Conservation (phyloP, 2,113 vertebrate species). For the Antechinus flavipes region DNA sequence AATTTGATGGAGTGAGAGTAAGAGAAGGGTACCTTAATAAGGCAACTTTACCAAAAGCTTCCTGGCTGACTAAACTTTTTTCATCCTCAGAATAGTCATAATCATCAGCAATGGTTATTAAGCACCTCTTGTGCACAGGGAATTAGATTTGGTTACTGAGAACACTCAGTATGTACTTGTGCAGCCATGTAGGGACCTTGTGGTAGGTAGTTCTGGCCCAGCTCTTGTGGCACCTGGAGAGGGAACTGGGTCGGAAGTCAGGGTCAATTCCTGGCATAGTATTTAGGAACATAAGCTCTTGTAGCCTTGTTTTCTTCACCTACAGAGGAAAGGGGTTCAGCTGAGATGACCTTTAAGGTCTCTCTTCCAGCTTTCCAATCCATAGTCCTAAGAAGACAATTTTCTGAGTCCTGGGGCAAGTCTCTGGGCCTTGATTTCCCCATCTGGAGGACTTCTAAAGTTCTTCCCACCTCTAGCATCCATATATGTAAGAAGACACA, state of each 20-base stretch:
- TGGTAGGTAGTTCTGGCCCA: background rate
- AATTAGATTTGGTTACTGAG: background rate
- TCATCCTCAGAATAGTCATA: background rate
- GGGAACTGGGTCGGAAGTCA: background rate
- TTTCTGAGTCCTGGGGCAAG: background rate
- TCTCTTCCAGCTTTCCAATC: background rate
- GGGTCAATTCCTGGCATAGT: background rate
- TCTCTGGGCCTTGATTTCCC: background rate
- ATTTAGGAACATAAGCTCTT: background rate
- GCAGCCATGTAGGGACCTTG: background rate
- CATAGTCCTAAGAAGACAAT: background rate
- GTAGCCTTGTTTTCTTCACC: background rate
- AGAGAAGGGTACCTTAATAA: background rate
- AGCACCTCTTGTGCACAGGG: background rate
- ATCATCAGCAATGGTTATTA: background rate
- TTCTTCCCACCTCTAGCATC: background rate
- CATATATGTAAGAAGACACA: background rate
- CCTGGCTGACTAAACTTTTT: background rate
- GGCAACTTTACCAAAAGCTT: background rate
- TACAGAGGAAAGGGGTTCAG: background rate
- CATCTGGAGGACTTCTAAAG: background rate
- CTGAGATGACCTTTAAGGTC: background rate
- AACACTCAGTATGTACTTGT: background rate
- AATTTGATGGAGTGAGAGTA: background rate
- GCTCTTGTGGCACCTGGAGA: background rate